Base-by-base conservation (phyloP, 2,888 invertebrate genomes). In the Diloba caeruleocephala region DNA sequence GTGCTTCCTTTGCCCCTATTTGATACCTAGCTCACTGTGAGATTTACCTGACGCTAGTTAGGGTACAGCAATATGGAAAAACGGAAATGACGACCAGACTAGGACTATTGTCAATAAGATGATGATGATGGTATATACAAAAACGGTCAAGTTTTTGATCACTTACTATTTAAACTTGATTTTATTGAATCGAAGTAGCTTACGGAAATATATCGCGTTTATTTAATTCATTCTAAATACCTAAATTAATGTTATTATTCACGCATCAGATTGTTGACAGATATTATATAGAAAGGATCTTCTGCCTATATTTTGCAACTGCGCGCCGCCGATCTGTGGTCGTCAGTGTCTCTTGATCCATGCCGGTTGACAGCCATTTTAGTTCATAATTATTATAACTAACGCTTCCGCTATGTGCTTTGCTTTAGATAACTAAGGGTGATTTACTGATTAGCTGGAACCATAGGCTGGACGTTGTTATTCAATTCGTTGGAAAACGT, bases 321-420 rank as follows among this genome's bases (percentile, higher is more conserved):
- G 58, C 38, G 49, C 58, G 33, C 59, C 65, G 60, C 49, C 64
- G 49, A 32, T 43, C 38, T 62, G 45, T 17, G 44, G 45, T 39
- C 31, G 45, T 44, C 38, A 29, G 38, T 53, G 55, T 59, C 53
- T 64, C 61, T 70, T 61, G 66, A 71, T 73, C 63, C 53, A 31
- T 28, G 70, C 37, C 61, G 57, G 68, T 70, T 50, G 44, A 61
- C 54, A 73, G 53, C 49, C 50, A 52, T 57, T 65, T 52, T 68
- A 59, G 48, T 70, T 7, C 7, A 53, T 54, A 48, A 62, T 63
- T 63, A 69, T 60, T 55, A 61, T 56, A 70, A 70, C 66, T 53
- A 73, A 53, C 52, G 57, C 70, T 70, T 70, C 70, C 73, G 56
- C 37, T 51, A 38, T 42, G 37, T 37, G 41, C 23, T 43, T 15